Evolutionary conservation across 30 jellyfish, hydroid and myxozoan genomes (phyloP).

Genomic region (Hydractinia symbiolongicarpus): DNA sequence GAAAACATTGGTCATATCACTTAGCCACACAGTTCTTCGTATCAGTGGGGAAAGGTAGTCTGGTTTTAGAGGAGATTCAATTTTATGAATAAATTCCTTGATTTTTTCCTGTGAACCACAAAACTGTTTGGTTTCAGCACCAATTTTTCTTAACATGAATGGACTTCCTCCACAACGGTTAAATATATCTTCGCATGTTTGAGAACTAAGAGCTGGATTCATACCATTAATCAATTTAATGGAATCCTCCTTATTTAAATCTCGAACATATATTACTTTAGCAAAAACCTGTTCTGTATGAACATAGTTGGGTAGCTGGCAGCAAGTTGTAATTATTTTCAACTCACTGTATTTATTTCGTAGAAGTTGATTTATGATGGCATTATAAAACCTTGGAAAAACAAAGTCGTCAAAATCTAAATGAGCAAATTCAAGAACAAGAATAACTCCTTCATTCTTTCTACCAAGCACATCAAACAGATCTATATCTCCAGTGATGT

Average conservation of each 20-base stretch:
- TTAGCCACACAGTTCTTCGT: not conserved
- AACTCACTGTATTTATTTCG: not conserved
- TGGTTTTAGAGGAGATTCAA: not conserved
- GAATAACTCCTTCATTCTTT: constrained; percentile 3
- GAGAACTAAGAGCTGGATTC: not conserved
- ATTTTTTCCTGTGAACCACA: not conserved
- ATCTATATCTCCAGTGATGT: not conserved
- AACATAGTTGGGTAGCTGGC: no score
- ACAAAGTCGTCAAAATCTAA: not conserved
- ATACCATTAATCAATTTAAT: constrained; percentile 3
- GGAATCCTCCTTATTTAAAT: not conserved
- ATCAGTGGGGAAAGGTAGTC: not conserved
- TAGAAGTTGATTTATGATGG: not conserved
- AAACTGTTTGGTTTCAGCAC: constrained; percentile 19
- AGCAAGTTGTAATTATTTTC: not conserved
- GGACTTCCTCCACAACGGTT: constrained; percentile 28
- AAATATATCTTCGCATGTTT: not conserved
- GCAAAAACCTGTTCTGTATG: not conserved
- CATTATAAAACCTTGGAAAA: not conserved
- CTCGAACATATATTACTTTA: not conserved
- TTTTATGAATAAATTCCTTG: not conserved
- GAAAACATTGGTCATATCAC: constrained; percentile 23
- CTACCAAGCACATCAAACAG: not conserved
- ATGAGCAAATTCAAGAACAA: constrained; percentile 1
- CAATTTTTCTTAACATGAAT: constrained; percentile 18